These are phyloP conservation scores for Natator depressus DNA, from an alignment of 2,113 vertebrate species.

Conservation along the genomic window DNA sequence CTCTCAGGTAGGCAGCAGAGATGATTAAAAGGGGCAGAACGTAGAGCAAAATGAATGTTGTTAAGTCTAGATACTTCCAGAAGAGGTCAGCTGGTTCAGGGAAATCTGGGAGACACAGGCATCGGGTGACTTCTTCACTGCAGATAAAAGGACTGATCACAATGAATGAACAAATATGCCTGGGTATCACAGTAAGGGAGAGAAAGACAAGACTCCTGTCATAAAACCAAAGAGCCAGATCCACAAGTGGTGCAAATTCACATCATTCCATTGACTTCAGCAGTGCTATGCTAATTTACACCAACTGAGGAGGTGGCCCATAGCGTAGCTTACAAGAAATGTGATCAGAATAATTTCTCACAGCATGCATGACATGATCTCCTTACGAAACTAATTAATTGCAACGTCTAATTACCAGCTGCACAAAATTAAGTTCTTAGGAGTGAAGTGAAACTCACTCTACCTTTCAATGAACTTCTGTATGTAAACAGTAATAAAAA, in stretches of 20 bases:
- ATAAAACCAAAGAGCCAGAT: not conserved
- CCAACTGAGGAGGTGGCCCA: not conserved
- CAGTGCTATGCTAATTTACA: not conserved
- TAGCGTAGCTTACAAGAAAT: not conserved
- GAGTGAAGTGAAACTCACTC: not conserved
- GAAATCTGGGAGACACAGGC: constrained; percentile 91
- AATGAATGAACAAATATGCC: not conserved
- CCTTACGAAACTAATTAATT: not conserved
- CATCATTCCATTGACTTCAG: not conserved
- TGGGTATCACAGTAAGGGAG: not conserved
- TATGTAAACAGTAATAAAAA: not conserved
- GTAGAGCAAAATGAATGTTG: constrained; percentile 92
- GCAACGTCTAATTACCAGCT: not conserved
- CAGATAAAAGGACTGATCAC: not conserved
- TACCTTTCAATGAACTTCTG: not conserved
- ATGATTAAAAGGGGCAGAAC: constrained; percentile 92
- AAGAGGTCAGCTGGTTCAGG: constrained; percentile 93
- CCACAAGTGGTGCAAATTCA: not conserved
- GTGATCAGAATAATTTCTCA: not conserved
- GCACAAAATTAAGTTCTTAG: not conserved
- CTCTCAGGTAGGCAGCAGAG: constrained; percentile 85
- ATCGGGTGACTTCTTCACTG: constrained; percentile 87
- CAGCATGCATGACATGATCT: not conserved
- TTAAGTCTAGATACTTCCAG: constrained; percentile 93
- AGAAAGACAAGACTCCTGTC: not conserved